Conservation (phyloP, 2,113 vertebrate species). For the Ailuropoda melanoleuca region DNA sequence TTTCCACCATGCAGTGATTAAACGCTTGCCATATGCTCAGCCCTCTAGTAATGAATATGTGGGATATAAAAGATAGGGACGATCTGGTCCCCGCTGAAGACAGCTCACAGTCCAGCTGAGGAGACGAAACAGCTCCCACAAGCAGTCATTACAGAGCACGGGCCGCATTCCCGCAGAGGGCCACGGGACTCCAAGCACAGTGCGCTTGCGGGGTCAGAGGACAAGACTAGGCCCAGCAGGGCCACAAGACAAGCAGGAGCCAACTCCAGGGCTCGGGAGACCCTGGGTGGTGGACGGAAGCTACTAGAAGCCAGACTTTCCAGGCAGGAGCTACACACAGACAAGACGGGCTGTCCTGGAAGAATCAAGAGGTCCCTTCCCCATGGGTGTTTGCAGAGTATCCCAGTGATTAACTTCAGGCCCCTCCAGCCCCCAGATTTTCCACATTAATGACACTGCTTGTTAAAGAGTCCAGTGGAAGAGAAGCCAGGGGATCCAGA, state of each 20-base stretch:
- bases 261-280: background rate
- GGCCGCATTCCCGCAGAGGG: background rate
- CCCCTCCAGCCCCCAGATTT: background rate
- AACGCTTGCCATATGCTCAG: constrained; percentile 22
- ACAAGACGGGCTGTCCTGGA: background rate
- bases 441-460: background rate
- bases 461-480: background rate
- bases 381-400: background rate
- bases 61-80: background rate
- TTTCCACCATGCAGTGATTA: constrained; percentile 36
- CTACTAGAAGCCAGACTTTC: background rate
- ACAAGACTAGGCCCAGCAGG: background rate
- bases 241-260: background rate
- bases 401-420: background rate
- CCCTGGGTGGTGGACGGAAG: background rate
- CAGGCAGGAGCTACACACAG: background rate
- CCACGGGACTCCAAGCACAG: background rate
- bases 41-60: background rate
- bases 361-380: background rate
- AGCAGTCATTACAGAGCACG: background rate
- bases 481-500: background rate
- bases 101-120: background rate
- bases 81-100: background rate
- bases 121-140: background rate
- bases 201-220: background rate